Base-by-base conservation (phyloP, 92 coral and sea anemone genomes). In the Zoanthus solanderi region DNA sequence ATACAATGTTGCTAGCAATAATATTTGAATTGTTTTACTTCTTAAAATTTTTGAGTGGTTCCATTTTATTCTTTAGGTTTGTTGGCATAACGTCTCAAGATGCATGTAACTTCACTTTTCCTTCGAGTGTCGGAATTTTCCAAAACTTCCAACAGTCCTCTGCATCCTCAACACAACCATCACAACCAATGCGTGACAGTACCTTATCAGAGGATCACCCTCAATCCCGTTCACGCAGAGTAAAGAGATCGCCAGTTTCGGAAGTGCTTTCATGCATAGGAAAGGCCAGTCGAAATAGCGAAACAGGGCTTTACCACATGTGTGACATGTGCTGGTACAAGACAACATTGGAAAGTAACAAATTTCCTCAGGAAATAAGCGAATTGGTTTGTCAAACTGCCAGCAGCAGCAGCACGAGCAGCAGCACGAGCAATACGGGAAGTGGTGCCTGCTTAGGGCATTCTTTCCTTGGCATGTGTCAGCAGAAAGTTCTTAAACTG, bases 311-410 rank as follows among this genome's bases (percentile, higher is more conserved):
- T 71, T 65, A 9, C 58, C 65, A 71, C 42, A 81, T 81, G 85
- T 81, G 85, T 17, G 85, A 81, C 9, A 56, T 60, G 75, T 81
- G 85, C 9, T 81, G 85, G 85, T 42, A 71, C 7, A 30, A 23
- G 7, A 66, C 85, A 0, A 81, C 85, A 3, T 68, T 81, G 58
- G 85, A 46, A 1, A 46, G 28, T 0, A 81, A 47, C 48, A 66
- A 65, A 44, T 81, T 81, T 32, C 85, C 85, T 12, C 42, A 45
- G 29, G 14, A 6, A 53, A 81, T 81, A 5, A 81, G 52, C 61
- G 85, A 81, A 63, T 44, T 81, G 9, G 5, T 81, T 6, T 81
- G 85, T 6, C 30, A 56, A 7, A 46, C 75, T n/a, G 37, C n/a
- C 0, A 69, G 84, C 16, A 53, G 6, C 15, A 65, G 66, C 13